Percentiles rank a stretch among this genome's conserved stretches.
phyloP scores from a whole-genome alignment of 64 coral and sea anemone genomes.

The Porites australiensis region DNA sequence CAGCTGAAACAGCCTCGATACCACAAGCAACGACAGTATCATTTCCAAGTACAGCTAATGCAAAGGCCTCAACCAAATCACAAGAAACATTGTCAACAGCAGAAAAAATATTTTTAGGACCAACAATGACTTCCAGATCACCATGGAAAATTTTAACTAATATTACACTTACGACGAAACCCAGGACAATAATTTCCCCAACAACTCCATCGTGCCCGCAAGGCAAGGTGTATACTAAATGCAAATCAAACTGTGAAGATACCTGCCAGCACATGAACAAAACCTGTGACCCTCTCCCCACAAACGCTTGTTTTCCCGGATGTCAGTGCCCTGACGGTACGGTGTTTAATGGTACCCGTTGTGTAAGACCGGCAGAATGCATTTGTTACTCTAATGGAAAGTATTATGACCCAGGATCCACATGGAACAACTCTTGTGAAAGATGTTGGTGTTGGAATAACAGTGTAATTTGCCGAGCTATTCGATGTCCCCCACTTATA shows the following conservation, averaged over 20 bases:
- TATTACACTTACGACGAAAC: background rate
- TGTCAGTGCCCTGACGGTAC: constrained; percentile 74
- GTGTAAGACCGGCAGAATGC: constrained; percentile 77
- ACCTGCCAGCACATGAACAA: constrained; percentile 80
- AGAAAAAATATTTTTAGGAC: background rate
- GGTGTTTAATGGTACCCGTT: constrained; percentile 88
- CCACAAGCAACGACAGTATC: background rate
- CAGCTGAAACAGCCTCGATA: background rate
- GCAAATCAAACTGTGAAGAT: constrained; percentile 67
- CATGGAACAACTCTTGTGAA: constrained; percentile 73
- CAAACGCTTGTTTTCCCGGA: constrained; percentile 51
- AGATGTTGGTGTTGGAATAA: constrained; percentile 90
- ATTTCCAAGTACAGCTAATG: background rate
- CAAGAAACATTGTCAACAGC: background rate
- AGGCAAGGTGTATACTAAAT: constrained; percentile 57
- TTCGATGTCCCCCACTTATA: constrained; percentile 70
- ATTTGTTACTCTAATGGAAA: constrained; percentile 63
- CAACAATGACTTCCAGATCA: background rate
- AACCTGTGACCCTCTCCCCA: constrained; percentile 15
- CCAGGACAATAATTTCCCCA: constrained; percentile 31
- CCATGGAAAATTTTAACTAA: background rate
- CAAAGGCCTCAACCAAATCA: background rate
- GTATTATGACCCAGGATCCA: constrained; percentile 67
- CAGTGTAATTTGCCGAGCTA: constrained; percentile 61
- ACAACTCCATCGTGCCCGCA: constrained; percentile 56